A percentile compares a stretch with the other conserved stretches of the same genome.
phyloP scores from a whole-genome alignment of 2,888 invertebrate species.

The Drosophila borealis region DNA sequence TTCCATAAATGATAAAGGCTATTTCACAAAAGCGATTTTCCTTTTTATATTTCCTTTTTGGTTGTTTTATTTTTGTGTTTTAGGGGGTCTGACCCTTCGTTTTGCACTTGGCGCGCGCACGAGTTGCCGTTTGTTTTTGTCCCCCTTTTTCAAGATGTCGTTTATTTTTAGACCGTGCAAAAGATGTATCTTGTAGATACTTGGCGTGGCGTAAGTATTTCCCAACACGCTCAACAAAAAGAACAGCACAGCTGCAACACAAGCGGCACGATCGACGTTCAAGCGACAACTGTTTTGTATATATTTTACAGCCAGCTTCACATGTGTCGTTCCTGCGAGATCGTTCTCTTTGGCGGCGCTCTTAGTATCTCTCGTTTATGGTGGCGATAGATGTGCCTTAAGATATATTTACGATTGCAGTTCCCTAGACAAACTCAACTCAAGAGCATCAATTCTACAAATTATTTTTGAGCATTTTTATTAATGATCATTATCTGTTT shows the following conservation, averaged over 20 bases:
- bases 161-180: conserved; percentile 64
- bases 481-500: conserved; percentile 3
- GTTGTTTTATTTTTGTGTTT: conserved; percentile 12
- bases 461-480: not conserved
- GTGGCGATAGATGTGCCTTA: conserved; percentile 1
- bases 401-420: conserved; percentile 7
- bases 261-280: conserved; percentile 67
- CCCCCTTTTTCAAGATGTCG: conserved; percentile 59
- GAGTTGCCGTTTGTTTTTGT: conserved; percentile 61
- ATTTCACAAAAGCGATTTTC: conserved; percentile 44
- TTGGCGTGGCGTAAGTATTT: conserved; percentile 41
- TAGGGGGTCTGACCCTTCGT: conserved; percentile 52
- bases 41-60: conserved; percentile 15
- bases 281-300: conserved; percentile 54
- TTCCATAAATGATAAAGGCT: conserved; percentile 40
- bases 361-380: conserved; percentile 32
- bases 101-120: conserved; percentile 69
- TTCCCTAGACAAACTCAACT: conserved; percentile 3
- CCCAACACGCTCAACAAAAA: conserved; percentile 19
- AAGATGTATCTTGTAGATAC: conserved; percentile 65
- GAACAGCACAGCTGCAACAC: conserved; percentile 35
- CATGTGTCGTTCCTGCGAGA: conserved; percentile 24
- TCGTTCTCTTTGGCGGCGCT: conserved; percentile 40
- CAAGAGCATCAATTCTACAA: conserved; percentile 12
- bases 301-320: conserved; percentile 31